Percentiles rank a stretch among this genome's conserved stretches.
Evolutionary conservation across 2,888 invertebrate species (phyloP).

Genomic region (Caenorhabditis becei): DNA sequence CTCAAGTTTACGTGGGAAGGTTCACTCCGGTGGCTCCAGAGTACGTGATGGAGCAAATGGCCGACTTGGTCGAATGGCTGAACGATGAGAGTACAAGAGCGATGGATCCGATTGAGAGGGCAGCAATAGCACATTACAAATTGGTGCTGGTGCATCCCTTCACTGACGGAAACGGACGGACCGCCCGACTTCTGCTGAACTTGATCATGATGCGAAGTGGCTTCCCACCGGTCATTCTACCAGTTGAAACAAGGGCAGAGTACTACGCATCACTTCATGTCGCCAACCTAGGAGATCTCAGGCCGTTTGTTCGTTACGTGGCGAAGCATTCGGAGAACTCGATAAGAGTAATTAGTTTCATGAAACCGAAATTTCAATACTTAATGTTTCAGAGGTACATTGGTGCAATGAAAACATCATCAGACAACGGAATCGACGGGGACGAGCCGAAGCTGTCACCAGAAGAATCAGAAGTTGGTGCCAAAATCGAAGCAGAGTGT

Average conservation of each 20-base stretch:
- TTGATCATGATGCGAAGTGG: constrained; percentile 94
- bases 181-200: constrained; percentile 96
- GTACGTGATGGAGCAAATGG: constrained; percentile 89
- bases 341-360: constrained; percentile 67
- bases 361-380: neutral
- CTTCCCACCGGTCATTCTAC: constrained; percentile 89
- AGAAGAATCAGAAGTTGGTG: constrained; percentile 37
- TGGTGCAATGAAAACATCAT: constrained; percentile 53
- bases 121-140: constrained; percentile 96
- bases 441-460: constrained; percentile 13
- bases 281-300: constrained; percentile 94
- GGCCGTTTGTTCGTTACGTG: constrained; percentile 96
- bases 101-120: constrained; percentile 94
- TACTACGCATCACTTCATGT: constrained; percentile 91
- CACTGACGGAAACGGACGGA: constrained; percentile 96
- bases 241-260: constrained; percentile 75
- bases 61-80: constrained; percentile 93
- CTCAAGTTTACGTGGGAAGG: constrained; percentile 84
- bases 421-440: constrained; percentile 21
- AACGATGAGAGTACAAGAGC: constrained; percentile 90
- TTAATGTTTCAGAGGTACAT: constrained; percentile 49
- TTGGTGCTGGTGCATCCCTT: constrained; percentile 97
- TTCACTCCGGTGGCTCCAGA: constrained; percentile 93
- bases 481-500: constrained; percentile 49
- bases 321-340: constrained; percentile 84